Conservation (phyloP, 2,888 invertebrate species). For the Epistrophe grossulariae region DNA sequence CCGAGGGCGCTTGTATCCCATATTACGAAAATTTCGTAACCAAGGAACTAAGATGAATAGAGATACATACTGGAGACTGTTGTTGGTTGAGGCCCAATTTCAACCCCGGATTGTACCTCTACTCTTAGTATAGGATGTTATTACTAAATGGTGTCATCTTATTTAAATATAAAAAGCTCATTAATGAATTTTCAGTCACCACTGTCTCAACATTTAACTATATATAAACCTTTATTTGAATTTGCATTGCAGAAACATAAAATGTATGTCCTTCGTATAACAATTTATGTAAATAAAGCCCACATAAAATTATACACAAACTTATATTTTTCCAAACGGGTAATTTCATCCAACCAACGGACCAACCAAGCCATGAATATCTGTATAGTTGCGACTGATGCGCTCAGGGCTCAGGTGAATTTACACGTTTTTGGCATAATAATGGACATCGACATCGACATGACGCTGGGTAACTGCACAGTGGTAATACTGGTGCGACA, state of each 20-base stretch:
- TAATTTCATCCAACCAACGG: conserved; percentile 48
- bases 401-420: conserved; percentile 71
- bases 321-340: conserved; percentile 72
- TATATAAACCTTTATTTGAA: conserved; percentile 27
- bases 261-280: conserved; percentile 62
- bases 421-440: conserved; percentile 76
- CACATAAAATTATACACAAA: conserved; percentile 71
- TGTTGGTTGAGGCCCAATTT: too few species aligned
- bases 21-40: too few species aligned
- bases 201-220: conserved; percentile 43
- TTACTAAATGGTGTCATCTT: too few species aligned
- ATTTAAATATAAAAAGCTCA: background rate
- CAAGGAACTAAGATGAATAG: too few species aligned
- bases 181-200: conserved; percentile 21
- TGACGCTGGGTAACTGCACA: conserved; percentile 53
- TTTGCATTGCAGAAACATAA: conserved; percentile 37
- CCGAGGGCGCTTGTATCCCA: too few species aligned
- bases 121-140: too few species aligned
- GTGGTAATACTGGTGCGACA: conserved; percentile 66
- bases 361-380: conserved; percentile 17
- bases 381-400: conserved; percentile 6
- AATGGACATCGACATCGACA: conserved; percentile 71
- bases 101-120: too few species aligned
- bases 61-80: too few species aligned
- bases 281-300: conserved; percentile 74